Conservation (phyloP, 2,797 vertebrate genomes). For the Enteromius radiatus region DNA sequence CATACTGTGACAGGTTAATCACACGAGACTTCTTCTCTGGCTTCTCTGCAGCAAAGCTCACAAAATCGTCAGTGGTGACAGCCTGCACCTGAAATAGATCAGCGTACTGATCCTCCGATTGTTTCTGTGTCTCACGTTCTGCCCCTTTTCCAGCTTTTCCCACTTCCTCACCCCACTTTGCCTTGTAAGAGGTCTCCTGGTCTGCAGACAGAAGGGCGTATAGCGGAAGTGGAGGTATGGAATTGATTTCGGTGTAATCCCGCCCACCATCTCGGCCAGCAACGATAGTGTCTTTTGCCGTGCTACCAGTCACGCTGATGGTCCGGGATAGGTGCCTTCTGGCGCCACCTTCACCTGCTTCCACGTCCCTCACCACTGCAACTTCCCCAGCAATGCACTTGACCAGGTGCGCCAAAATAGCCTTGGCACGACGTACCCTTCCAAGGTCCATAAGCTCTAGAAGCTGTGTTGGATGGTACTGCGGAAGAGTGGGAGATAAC, state of each 20-base stretch:
- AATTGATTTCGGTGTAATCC: constrained; percentile 98
- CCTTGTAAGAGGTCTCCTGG: constrained; percentile 88
- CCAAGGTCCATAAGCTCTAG: constrained; percentile 98
- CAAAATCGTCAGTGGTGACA: constrained; percentile 92
- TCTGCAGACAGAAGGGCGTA: constrained; percentile 93
- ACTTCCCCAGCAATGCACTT: constrained; percentile 98
- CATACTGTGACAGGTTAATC: constrained; percentile 97
- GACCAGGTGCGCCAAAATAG: constrained; percentile 96
- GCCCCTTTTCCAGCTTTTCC: constrained; percentile 79
- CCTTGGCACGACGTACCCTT: constrained; percentile 94
- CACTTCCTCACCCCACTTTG: constrained; percentile 80
- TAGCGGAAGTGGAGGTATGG: constrained; percentile 94
- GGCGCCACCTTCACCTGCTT: constrained; percentile 88
- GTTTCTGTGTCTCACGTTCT: constrained; percentile 78
- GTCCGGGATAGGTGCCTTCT: constrained; percentile 95
- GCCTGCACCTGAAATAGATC: constrained; percentile 91
- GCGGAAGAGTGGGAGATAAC: constrained; percentile 94
- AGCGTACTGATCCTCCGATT: constrained; percentile 88
- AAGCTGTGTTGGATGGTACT: constrained; percentile 97
- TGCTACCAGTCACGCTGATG: constrained; percentile 98
- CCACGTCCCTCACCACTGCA: constrained; percentile 91
- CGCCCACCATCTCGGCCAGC: constrained; percentile 92
- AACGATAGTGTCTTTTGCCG: constrained; percentile 94
- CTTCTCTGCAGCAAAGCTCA: constrained; percentile 93
- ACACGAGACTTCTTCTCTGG: constrained; percentile 92